Evolutionary conservation across 2,797 vertebrate genomes (phyloP), one percentile per base, ranked within the genome.

Genomic region (Knipowitschia caucasica): DNA sequence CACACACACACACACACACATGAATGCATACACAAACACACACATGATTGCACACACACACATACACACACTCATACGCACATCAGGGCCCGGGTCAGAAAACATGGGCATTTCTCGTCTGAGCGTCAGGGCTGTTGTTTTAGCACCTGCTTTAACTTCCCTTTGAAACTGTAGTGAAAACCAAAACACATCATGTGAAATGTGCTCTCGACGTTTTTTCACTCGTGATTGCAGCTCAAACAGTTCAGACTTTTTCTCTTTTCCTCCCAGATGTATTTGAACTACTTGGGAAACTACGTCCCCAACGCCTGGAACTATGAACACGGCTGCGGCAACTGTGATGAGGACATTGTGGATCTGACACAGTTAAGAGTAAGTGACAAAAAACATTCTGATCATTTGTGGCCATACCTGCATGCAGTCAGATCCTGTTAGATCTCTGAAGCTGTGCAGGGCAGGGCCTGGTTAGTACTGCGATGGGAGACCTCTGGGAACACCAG

Each of bases 241-340:
- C 15, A 38, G 7, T 17, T 38, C 18, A 7, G 6, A 17, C 7
- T 36, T 18, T 58, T 15, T 54, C 33, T 38, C 51, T 72, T 68
- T 36, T 60, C 40, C 68, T 50, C 18, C 15, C 76, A 99, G 97
- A 90, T 97, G 75, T 93, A 95, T 64, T 81, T 99, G 67, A 98
- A 98, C 86, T 95, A 96, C 80, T 90, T 99, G 75, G 91, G 88
- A 66, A 99, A 99, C 89, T 99, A 99, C 58, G 86, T 99, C 39
- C 97, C 97, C 51, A 93, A 96, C 57, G 71, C 85, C n/a, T 99
- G 97, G 97, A 97, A 92, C 61, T 93, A 89, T 45, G 94, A 98
- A 69, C 83, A 76, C 17, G 95, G 95, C 69, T 99, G 97, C 56
- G 77, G 63, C 58, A 61, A 88, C 71, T 99, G 97, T 76, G 90